A percentile compares a stretch with the other conserved stretches of the same genome.
These are phyloP conservation scores for Gymnoscopelus braueri DNA, from an alignment of 2,797 vertebrate species.

Conservation along the genomic window DNA sequence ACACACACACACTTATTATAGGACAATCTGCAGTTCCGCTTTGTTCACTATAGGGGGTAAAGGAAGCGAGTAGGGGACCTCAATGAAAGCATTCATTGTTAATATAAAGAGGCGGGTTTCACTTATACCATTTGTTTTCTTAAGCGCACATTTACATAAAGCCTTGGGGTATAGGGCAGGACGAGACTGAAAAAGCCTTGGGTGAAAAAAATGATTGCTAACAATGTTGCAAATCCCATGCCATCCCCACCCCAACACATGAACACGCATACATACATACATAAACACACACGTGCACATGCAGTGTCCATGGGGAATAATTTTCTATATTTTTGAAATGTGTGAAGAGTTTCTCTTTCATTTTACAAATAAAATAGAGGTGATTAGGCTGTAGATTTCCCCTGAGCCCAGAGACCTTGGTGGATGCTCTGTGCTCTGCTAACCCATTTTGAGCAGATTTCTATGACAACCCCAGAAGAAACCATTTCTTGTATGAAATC, in stretches of 20 bases:
- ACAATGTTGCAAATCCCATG: conserved; percentile 5
- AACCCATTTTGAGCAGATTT: no score
- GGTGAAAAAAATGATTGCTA: conserved; percentile 36
- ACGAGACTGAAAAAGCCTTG: background rate
- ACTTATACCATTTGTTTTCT: conserved; percentile 54
- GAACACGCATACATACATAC: background rate
- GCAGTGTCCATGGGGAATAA: background rate
- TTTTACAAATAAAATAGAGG: no score
- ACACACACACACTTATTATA: conserved; percentile 19
- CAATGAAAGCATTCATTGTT: conserved; percentile 40
- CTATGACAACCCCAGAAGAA: no score
- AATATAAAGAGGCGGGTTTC: conserved; percentile 35
- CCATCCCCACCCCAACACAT: background rate
- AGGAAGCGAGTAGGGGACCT: background rate
- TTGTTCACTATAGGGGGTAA: conserved; percentile 17
- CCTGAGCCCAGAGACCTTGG: no score
- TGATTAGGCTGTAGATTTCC: no score
- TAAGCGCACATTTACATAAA: conserved; percentile 42
- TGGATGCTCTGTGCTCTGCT: no score
- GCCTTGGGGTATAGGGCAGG: conserved; percentile 41
- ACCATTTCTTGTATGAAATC: no score
- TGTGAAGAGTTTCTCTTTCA: no score
- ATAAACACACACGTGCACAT: background rate
- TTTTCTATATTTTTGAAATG: no score
- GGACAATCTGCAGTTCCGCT: conserved; percentile 30